Conservation (phyloP, 2,113 vertebrate species). For the Phylloscopus whistleri region DNA sequence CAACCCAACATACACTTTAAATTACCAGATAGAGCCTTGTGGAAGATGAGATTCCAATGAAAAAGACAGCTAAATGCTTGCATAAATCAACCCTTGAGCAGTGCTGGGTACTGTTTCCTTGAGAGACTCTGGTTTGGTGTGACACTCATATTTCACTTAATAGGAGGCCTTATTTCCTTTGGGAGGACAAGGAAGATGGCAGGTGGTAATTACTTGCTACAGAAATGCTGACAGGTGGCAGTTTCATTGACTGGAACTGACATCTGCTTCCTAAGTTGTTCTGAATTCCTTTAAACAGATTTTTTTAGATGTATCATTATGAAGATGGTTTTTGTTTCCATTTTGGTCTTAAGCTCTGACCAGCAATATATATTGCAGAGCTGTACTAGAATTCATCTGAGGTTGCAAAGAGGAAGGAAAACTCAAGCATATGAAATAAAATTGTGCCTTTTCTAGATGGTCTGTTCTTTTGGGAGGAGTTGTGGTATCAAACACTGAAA, state of each 20-base stretch:
- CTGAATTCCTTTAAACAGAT: slow-evolving; percentile 28
- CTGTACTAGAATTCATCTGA: background rate
- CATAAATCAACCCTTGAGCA: background rate
- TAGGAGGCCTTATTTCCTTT: background rate
- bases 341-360: slow-evolving; percentile 1
- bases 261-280: slow-evolving; percentile 3
- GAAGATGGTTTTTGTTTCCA: background rate
- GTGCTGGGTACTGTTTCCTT: background rate
- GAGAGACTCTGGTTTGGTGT: background rate
- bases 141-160: background rate
- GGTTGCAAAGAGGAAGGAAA: background rate
- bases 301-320: background rate
- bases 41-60: background rate
- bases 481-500: background rate
- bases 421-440: background rate
- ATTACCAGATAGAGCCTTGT: background rate
- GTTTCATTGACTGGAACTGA: slow-evolving; percentile 33
- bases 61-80: background rate
- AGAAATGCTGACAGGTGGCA: slow-evolving; percentile 49
- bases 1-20: background rate
- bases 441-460: background rate
- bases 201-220: slow-evolving; percentile 47
- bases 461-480: background rate
- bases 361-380: background rate
- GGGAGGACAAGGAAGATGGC: background rate